Conservation (phyloP, 1,140 invertebrate genomes). For the silkworm (Bombyx mori) region DNA sequence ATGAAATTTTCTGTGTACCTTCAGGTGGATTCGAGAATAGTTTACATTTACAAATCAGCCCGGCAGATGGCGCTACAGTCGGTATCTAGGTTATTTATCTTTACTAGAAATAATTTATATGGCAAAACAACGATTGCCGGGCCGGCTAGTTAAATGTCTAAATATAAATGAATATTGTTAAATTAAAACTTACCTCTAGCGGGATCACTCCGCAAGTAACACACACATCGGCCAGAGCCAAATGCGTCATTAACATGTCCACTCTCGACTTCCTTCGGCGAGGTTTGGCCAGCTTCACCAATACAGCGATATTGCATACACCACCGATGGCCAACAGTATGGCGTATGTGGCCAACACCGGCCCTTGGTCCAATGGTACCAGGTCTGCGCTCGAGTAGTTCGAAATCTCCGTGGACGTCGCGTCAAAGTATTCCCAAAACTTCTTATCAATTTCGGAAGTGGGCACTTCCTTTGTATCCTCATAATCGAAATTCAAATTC, state of each 20-base stretch:
- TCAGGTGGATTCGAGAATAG: no score
- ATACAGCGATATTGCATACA: conserved; percentile 71
- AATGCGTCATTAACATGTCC: conserved; percentile 83
- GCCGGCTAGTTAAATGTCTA: no score
- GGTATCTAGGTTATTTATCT: no score
- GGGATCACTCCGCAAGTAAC: conserved; percentile 88
- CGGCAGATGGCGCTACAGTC: no score
- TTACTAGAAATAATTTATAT: no score
- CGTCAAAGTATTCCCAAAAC: conserved; percentile 45
- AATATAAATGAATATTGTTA: no score
- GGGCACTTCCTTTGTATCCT: conserved; percentile 4
- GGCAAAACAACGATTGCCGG: no score
- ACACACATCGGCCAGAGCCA: conserved; percentile 83
- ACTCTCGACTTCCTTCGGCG: conserved; percentile 80
- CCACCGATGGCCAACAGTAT: conserved; percentile 79
- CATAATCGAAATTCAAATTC: conserved; percentile 6
- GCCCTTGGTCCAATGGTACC: conserved; percentile 29
- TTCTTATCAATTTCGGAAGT: conserved; percentile 32
- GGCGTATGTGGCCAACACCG: conserved; percentile 44
- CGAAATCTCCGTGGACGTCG: conserved; percentile 8
- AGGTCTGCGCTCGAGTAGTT: conserved; percentile 18
- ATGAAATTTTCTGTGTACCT: no score
- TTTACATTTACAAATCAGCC: no score
- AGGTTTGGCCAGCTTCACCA: conserved; percentile 78
- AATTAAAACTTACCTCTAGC: conserved; percentile 76